phyloP scores from a whole-genome alignment of 2,113 vertebrate species.

The Phyllostomus discolor region DNA sequence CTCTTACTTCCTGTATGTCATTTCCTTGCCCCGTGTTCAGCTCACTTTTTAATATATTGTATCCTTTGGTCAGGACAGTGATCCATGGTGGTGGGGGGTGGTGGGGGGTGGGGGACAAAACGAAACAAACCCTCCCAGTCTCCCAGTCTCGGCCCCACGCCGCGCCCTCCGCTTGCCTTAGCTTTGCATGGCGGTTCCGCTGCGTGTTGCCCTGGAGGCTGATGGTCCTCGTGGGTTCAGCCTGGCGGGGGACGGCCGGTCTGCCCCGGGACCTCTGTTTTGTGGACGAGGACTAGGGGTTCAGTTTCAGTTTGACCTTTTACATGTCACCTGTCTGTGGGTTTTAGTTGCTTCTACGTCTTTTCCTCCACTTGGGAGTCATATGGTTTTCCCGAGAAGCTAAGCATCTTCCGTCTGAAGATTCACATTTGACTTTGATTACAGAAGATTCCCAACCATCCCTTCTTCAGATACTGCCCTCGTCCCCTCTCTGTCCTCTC shows the following conservation, averaged over 20 bases:
- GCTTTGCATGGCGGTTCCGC: not conserved
- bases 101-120: not conserved
- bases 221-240: not conserved
- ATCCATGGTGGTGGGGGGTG: not conserved
- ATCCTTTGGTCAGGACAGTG: not conserved
- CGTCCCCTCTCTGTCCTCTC: not conserved
- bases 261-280: not conserved
- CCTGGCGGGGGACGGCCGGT: fast-evolving
- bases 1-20: not conserved
- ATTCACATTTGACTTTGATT: not conserved
- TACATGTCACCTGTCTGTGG: not conserved
- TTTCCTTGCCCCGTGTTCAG: not conserved
- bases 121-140: not conserved
- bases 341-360: conserved; percentile 6
- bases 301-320: not conserved
- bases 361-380: not conserved
- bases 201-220: not conserved
- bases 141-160: not conserved
- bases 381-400: not conserved
- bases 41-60: not conserved
- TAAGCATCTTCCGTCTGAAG: not conserved
- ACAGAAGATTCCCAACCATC: not conserved
- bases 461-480: not conserved
- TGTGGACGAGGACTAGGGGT: not conserved
- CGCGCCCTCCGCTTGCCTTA: not conserved